These are phyloP conservation scores for Diorhabda elongata DNA, from an alignment of 1,140 invertebrate species.

Conservation along the genomic window DNA sequence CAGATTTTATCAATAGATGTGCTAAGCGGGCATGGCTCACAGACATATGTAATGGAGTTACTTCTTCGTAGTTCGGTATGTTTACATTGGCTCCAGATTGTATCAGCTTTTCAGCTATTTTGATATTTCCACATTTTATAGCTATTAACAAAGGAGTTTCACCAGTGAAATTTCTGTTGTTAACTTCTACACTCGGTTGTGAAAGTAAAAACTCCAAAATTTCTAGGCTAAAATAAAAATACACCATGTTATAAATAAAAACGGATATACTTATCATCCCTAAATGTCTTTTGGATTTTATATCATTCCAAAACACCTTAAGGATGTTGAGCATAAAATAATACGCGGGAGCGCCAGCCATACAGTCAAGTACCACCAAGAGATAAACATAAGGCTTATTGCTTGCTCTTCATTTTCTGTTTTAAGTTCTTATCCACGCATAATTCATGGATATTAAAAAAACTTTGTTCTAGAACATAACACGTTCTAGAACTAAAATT, in stretches of 20 bases:
- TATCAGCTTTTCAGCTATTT: conserved; percentile 13
- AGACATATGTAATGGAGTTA: conserved; percentile 18
- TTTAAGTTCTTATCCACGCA: no score
- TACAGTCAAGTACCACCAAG: no score
- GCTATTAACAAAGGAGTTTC: conserved; percentile 17
- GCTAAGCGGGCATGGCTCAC: conserved; percentile 7
- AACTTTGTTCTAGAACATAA: no score
- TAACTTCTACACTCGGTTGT: conserved; percentile 2
- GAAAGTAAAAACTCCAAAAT: conserved; percentile 12
- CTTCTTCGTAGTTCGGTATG: conserved; percentile 18
- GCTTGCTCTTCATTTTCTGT: no score
- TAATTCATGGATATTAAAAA: no score
- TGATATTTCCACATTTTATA: conserved; percentile 4
- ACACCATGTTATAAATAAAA: background rate
- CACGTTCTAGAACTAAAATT: no score
- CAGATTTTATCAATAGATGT: conserved; percentile 8
- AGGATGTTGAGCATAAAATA: no score
- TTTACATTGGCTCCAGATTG: conserved; percentile 16
- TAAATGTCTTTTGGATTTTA: no score
- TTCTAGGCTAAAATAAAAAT: conserved; percentile 6
- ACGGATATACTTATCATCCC: background rate
- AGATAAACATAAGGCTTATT: no score
- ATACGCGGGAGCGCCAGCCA: no score
- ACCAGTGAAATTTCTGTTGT: conserved; percentile 9
- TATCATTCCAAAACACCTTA: no score